Conservation (phyloP, 2,888 invertebrate genomes). For the Harpagoxenus sublaevis region DNA sequence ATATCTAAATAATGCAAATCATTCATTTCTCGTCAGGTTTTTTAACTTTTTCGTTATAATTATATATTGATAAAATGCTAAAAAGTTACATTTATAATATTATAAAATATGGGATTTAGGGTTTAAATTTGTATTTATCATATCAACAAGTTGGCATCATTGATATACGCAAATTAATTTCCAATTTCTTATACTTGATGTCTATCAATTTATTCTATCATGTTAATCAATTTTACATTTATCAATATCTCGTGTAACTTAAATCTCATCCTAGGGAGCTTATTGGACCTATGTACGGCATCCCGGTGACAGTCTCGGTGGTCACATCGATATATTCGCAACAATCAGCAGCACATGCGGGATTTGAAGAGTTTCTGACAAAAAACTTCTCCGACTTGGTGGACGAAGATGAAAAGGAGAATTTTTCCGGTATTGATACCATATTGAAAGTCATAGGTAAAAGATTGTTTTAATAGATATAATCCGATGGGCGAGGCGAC, state of each 20-base stretch:
- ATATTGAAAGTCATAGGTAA: slow-evolving; percentile 73
- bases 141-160: neutral
- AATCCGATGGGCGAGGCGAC: neutral
- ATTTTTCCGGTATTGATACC: slow-evolving; percentile 70
- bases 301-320: slow-evolving; percentile 72
- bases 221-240: neutral
- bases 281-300: slow-evolving; percentile 73
- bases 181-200: neutral
- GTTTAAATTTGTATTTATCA: neutral
- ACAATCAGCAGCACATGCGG: slow-evolving; percentile 73
- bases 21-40: neutral
- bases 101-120: neutral
- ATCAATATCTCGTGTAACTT: neutral
- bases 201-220: neutral
- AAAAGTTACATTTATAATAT: neutral
- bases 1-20: neutral
- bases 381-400: slow-evolving; percentile 66
- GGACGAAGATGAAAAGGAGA: slow-evolving; percentile 66
- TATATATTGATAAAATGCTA: neutral
- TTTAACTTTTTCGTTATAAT: neutral
- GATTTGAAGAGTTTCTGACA: slow-evolving; percentile 68
- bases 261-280: slow-evolving; percentile 66
- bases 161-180: neutral
- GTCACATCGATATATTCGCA: slow-evolving; percentile 77
- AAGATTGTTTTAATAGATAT: slow-evolving; percentile 40